Evolutionary conservation across 2,888 invertebrate genomes (phyloP).

Genomic region (Mechanitis mazaeus): DNA sequence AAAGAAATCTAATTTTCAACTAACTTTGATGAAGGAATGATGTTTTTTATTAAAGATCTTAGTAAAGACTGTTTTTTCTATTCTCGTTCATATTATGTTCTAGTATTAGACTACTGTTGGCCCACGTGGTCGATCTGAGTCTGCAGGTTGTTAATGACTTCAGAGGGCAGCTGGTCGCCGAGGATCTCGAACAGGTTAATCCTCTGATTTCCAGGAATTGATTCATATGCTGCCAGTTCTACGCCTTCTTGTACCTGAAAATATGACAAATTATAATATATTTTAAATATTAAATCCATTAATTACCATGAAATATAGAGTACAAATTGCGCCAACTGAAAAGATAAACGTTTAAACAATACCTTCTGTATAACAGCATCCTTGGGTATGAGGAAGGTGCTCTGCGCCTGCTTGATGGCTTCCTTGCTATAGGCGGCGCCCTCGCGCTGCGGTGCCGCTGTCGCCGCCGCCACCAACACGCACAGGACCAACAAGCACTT

Average conservation of each 20-base stretch:
- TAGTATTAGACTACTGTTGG: conserved; percentile 55
- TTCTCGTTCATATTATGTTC: conserved; percentile 1
- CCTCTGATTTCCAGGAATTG: conserved; percentile 89
- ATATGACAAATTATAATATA: neutral
- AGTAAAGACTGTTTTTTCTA: neutral
- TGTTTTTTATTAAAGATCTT: too few species aligned
- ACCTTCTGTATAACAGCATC: conserved; percentile 92
- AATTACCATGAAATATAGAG: neutral
- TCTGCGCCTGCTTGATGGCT: conserved; percentile 91
- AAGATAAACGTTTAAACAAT: conserved; percentile 5
- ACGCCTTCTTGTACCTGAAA: conserved; percentile 87
- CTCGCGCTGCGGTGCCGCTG: conserved; percentile 83
- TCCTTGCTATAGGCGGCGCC: conserved; percentile 90
- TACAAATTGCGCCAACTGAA: neutral
- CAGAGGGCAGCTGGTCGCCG: conserved; percentile 89
- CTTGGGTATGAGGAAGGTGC: conserved; percentile 88
- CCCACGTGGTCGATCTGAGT: conserved; percentile 90
- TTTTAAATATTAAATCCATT: neutral
- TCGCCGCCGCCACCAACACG: conserved; percentile 68
- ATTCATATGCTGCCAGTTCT: conserved; percentile 89
- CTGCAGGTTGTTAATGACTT: conserved; percentile 92
- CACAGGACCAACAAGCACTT: conserved; percentile 58
- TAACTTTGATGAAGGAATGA: too few species aligned
- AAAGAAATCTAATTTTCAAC: too few species aligned
- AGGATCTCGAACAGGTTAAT: conserved; percentile 90